Conservation (phyloP, 2,113 vertebrate genomes). For the Engystomops pustulosus region DNA sequence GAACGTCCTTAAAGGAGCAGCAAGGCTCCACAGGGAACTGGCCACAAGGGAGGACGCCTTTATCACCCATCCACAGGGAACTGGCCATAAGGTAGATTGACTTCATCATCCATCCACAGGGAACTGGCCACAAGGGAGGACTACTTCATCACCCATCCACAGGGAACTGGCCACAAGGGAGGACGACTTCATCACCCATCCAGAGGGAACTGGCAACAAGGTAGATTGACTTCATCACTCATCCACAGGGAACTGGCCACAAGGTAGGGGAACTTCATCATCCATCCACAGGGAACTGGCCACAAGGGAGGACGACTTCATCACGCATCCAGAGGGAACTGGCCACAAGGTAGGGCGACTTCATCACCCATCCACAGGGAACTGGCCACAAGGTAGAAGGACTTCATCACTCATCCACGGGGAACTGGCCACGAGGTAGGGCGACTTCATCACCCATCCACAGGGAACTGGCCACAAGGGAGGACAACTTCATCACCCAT, state of each 20-base stretch:
- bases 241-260: too few relatives aligned
- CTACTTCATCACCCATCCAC: background rate
- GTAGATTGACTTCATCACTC: background rate
- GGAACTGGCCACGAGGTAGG: background rate
- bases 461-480: slow-evolving; percentile 8
- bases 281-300: too few relatives aligned
- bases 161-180: slow-evolving; percentile 5
- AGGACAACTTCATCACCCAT: background rate
- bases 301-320: background rate
- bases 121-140: background rate
- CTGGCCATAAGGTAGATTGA: background rate
- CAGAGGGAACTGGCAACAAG: background rate
- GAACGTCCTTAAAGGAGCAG: slow-evolving; percentile 9
- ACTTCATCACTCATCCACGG: background rate
- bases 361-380: background rate
- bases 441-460: background rate
- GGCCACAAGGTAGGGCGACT: background rate
- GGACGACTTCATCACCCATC: background rate
- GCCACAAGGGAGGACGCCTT: background rate
- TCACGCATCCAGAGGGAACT: background rate
- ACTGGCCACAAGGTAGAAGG: background rate
- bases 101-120: background rate
- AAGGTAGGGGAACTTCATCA: background rate
- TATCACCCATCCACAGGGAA: background rate
- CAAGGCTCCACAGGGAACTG: background rate